Percentiles rank a stretch among this genome's conserved stretches.
Evolutionary conservation across 2,797 vertebrate species (phyloP).

Genomic region (Cyprinella venusta): DNA sequence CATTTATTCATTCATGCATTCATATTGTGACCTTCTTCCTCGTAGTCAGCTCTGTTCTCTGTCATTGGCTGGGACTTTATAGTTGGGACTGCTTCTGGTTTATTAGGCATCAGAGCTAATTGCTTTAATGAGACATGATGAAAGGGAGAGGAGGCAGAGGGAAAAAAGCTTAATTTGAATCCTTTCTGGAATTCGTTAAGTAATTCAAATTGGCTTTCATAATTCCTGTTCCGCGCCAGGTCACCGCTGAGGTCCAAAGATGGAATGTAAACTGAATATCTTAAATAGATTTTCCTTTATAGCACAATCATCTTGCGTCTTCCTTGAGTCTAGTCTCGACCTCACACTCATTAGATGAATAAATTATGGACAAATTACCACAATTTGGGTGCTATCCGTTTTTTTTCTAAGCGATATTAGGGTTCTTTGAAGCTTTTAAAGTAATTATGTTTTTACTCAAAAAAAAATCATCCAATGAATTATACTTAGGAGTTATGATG

Average conservation of each 20-base stretch:
- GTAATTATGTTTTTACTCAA: conserved; percentile 47
- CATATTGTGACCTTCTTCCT: conserved; percentile 78
- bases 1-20: not conserved
- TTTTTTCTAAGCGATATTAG: conserved; percentile 44
- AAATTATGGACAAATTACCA: conserved; percentile 46
- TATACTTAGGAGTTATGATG: not conserved
- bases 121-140: conserved; percentile 60
- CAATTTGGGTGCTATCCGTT: conserved; percentile 14
- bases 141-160: conserved; percentile 41
- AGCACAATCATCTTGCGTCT: conserved; percentile 42
- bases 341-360: conserved; percentile 55
- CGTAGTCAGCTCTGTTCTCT: conserved; percentile 78
- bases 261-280: conserved; percentile 39
- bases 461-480: not conserved
- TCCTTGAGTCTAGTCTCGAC: conserved; percentile 50
- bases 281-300: conserved; percentile 40
- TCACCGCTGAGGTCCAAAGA: conserved; percentile 42
- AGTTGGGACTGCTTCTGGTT: conserved; percentile 44
- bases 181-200: conserved; percentile 60
- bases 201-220: conserved; percentile 59
- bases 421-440: conserved; percentile 53
- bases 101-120: conserved; percentile 61
- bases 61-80: conserved; percentile 41
- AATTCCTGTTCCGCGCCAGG: conserved; percentile 48
- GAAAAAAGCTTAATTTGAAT: conserved; percentile 46